Evolutionary conservation across 2,888 invertebrate genomes (phyloP), one percentile per base, ranked within the genome.

Genomic region (Latrodectus elegans): DNA sequence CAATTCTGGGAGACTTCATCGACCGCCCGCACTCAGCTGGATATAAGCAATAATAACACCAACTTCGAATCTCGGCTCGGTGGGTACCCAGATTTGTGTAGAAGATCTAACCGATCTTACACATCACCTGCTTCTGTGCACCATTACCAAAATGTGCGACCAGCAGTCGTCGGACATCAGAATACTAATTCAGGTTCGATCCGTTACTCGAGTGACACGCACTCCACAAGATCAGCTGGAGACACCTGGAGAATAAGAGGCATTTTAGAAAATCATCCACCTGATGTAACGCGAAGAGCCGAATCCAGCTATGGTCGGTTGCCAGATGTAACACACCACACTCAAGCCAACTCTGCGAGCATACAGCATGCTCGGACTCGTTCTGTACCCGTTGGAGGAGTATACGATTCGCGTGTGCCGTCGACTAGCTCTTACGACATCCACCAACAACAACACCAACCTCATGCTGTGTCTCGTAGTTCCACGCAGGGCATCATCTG

Each of bases 231-330:
- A 76, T 88, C 88, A 8, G 84, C 88, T 75, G 88, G 88, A 8
- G 88, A 88, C n/a, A 88, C 88, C 1, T 88, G 88, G 88, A 79
- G 88, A 67, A 88, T 88, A 22, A 60, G 88, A 11, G 88, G 88
- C 1, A 82, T 88, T 17, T 55, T 88, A 9, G 88, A 88, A 67
- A 84, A 88, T 10, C 87, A 88, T 12, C 87, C 49, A 4, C 88
- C 88, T 14, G 88, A 88, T 55, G 84, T 88, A 2, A 88, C 88
- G 15, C 79, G 84, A 14, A 74, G 88, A 38, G 88, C 84, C 4
- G 88, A 88, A 38, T 80, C 79, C 12, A 75, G 77, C 26, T 38
- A 80, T 26, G 88, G 84, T 8, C 74, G 84, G 17, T 53, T 88
- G 55, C 88, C 88, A 51, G 88, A 88, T 49, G 88, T 88, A 8